Percentiles rank a stretch among this genome's conserved stretches.
These are phyloP conservation scores for Amia ocellicauda DNA, from an alignment of 2,113 vertebrate species.

Conservation along the genomic window DNA sequence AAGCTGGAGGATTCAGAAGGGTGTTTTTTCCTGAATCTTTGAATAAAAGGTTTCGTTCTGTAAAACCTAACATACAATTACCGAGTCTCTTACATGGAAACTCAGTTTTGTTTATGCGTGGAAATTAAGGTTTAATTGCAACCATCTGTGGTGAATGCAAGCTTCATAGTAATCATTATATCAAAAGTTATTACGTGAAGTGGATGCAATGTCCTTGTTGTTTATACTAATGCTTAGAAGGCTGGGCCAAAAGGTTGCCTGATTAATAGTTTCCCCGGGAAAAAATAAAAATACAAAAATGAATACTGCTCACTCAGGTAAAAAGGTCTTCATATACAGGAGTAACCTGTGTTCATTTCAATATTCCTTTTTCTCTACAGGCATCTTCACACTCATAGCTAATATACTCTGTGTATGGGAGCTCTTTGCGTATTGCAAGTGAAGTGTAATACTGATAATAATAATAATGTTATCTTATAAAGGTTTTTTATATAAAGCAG, in stretches of 20 bases:
- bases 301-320: too few species aligned
- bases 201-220: not conserved
- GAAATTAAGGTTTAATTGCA: conserved; percentile 8
- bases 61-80: conserved; percentile 4
- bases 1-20: not conserved
- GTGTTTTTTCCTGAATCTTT: not conserved
- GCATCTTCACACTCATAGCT: too few species aligned
- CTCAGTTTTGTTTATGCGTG: not conserved
- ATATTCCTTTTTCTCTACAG: too few species aligned
- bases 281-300: too few species aligned
- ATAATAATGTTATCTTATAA: too few species aligned
- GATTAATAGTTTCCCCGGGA: not conserved
- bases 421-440: too few species aligned
- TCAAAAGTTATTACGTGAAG: conserved; percentile 9
- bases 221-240: not conserved
- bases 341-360: too few species aligned
- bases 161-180: not conserved
- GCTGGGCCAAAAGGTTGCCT: not conserved
- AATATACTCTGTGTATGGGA: too few species aligned
- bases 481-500: too few species aligned
- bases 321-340: too few species aligned
- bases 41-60: conserved; percentile 1
- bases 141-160: not conserved
- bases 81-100: conserved; percentile 1
- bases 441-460: too few species aligned